Conservation (phyloP, 2,888 invertebrate species). For the Neocrepidodera transversa region DNA sequence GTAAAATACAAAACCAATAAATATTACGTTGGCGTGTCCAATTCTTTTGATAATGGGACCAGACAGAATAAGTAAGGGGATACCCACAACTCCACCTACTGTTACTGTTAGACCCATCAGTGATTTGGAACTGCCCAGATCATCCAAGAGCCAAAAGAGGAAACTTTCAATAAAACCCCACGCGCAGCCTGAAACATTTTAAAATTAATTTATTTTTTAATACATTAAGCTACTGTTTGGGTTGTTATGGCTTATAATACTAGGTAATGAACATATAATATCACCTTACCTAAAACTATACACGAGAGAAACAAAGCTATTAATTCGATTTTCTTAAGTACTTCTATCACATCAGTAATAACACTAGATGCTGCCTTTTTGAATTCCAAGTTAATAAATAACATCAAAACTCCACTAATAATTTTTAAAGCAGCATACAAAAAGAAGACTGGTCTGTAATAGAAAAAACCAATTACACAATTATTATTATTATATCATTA, state of each 20-base stretch:
- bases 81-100: slow-evolving; percentile 77
- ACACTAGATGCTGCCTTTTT: slow-evolving; percentile 77
- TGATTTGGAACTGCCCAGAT: slow-evolving; percentile 76
- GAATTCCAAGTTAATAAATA: slow-evolving; percentile 77
- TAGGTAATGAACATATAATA: too few species aligned
- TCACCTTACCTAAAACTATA: slow-evolving; percentile 73
- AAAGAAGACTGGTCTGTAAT: slow-evolving; percentile 77
- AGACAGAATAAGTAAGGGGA: slow-evolving; percentile 78
- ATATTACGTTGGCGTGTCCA: slow-evolving; percentile 79
- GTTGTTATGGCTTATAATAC: too few species aligned
- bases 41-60: slow-evolving; percentile 76
- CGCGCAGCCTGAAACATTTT: slow-evolving; percentile 69
- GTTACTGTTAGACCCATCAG: slow-evolving; percentile 84
- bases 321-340: slow-evolving; percentile 74
- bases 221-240: too few species aligned
- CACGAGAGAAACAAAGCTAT: slow-evolving; percentile 76
- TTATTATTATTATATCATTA: too few species aligned
- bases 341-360: slow-evolving; percentile 71
- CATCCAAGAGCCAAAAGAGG: slow-evolving; percentile 80
- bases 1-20: slow-evolving; percentile 79
- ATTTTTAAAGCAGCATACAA: slow-evolving; percentile 75
- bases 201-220: slow-evolving; percentile 14
- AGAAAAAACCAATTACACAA: too few species aligned
- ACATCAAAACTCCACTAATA: slow-evolving; percentile 70
- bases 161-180: slow-evolving; percentile 86